phyloP scores from a whole-genome alignment of 1,140 invertebrate species.

The Wiebesia pumilae region DNA sequence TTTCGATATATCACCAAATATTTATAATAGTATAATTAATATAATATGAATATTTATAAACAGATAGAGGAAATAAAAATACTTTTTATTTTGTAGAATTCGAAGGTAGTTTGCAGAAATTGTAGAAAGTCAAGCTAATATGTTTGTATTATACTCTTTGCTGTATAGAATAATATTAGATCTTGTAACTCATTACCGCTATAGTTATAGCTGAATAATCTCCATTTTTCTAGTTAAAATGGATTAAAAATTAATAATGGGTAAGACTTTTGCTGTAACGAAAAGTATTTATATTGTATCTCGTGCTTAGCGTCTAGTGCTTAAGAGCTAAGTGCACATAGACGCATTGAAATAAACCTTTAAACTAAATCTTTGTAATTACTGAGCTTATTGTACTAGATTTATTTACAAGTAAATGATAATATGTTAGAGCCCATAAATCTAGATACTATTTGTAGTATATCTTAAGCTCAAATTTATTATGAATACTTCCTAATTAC shows the following conservation, averaged over 20 bases:
- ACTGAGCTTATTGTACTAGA: neutral
- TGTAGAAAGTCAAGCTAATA: too few relatives aligned
- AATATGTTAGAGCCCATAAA: neutral
- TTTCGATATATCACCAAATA: too few relatives aligned
- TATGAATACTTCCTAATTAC: too few relatives aligned
- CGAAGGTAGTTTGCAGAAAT: too few relatives aligned
- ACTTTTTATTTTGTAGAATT: too few relatives aligned
- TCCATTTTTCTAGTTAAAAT: neutral
- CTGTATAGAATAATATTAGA: too few relatives aligned
- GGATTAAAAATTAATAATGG: neutral
- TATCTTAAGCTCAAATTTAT: neutral
- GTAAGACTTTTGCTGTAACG: neutral
- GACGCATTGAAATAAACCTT: neutral
- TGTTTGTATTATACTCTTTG: too few relatives aligned
- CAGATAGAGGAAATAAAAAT: too few relatives aligned
- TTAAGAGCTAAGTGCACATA: neutral
- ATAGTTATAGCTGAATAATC: neutral
- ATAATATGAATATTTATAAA: too few relatives aligned
- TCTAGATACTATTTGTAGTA: neutral
- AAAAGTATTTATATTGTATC: neutral
- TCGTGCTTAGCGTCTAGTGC: neutral
- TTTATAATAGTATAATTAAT: too few relatives aligned
- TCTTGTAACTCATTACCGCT: too few relatives aligned
- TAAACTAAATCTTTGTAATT: neutral
- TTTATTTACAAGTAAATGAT: neutral